Percentiles rank a stretch among this genome's conserved stretches.
These are phyloP conservation scores for Mirza zaza DNA, from an alignment of 2,113 vertebrate genomes.

Conservation along the genomic window DNA sequence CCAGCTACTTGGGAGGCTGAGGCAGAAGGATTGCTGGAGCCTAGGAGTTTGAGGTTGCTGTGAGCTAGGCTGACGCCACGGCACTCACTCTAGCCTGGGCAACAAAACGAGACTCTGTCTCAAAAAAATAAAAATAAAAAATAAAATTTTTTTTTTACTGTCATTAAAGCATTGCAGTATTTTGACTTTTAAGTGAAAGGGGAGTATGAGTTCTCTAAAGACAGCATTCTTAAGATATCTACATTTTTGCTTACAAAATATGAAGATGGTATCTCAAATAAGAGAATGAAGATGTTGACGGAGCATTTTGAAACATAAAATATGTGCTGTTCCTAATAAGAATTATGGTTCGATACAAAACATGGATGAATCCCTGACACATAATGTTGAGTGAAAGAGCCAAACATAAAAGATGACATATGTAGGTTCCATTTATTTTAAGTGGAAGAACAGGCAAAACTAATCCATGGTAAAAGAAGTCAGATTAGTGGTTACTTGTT, in stretches of 20 bases:
- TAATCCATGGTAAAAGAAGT: conserved; percentile 22
- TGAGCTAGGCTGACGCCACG: too few species aligned
- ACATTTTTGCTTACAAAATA: conserved; percentile 46
- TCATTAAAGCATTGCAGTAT: neutral
- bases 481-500: neutral
- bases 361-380: neutral
- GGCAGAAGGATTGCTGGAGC: too few species aligned
- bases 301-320: neutral
- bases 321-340: neutral
- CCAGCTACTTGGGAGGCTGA: too few species aligned
- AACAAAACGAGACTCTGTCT: too few species aligned
- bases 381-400: neutral
- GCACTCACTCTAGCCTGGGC: too few species aligned
- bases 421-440: neutral
- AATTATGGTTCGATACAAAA: conserved; percentile 9
- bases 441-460: neutral
- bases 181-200: conserved; percentile 7
- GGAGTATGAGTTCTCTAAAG: neutral
- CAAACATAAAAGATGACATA: neutral
- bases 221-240: conserved; percentile 11
- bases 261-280: neutral
- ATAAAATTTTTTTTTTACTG: neutral
- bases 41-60: too few species aligned
- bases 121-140: too few species aligned
- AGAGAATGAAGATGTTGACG: neutral